A percentile compares a stretch with the other conserved stretches of the same genome.
Conservation (phyloP, 2,888 invertebrate species). For the Caradrina kadenii region DNA sequence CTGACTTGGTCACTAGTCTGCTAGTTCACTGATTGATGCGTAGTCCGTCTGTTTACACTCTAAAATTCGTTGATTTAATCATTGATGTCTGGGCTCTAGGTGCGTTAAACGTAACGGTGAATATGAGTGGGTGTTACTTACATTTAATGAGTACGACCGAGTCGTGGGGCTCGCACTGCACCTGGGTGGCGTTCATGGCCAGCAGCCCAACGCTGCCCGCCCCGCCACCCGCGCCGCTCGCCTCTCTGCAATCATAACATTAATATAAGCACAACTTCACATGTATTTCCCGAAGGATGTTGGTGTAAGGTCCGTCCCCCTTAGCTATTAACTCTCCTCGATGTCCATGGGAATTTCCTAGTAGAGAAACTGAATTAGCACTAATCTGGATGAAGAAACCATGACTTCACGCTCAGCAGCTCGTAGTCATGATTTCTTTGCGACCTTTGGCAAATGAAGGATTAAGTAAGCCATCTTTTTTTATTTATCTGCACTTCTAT, state of each 20-base stretch:
- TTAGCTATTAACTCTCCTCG: conserved; percentile 37
- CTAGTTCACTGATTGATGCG: conserved; percentile 5
- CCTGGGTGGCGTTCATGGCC: conserved; percentile 91
- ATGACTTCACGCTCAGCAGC: conserved; percentile 35
- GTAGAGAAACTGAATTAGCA: conserved; percentile 48
- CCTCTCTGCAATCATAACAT: conserved; percentile 76
- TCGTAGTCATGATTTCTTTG: conserved; percentile 34
- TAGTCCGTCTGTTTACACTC: conserved; percentile 14
- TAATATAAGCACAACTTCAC: conserved; percentile 34
- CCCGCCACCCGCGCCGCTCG: conserved; percentile 88
- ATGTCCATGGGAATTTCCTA: conserved; percentile 49
- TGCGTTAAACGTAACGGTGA: conserved; percentile 33
- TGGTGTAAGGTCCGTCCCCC: conserved; percentile 13
- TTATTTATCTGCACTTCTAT: background rate
- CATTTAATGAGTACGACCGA: conserved; percentile 94
- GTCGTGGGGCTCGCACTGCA: conserved; percentile 93
- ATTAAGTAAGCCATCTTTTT: conserved; percentile 6
- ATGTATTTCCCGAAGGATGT: conserved; percentile 34
- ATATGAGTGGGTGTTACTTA: conserved; percentile 86
- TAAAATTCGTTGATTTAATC: conserved; percentile 26
- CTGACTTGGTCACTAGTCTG: background rate
- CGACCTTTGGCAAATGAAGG: conserved; percentile 29
- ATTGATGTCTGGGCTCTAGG: conserved; percentile 14
- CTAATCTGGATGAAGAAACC: conserved; percentile 36
- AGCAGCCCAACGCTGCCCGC: conserved; percentile 88